Evolutionary conservation across 2,113 vertebrate genomes (phyloP).

Genomic region (Bujurquina vittata): DNA sequence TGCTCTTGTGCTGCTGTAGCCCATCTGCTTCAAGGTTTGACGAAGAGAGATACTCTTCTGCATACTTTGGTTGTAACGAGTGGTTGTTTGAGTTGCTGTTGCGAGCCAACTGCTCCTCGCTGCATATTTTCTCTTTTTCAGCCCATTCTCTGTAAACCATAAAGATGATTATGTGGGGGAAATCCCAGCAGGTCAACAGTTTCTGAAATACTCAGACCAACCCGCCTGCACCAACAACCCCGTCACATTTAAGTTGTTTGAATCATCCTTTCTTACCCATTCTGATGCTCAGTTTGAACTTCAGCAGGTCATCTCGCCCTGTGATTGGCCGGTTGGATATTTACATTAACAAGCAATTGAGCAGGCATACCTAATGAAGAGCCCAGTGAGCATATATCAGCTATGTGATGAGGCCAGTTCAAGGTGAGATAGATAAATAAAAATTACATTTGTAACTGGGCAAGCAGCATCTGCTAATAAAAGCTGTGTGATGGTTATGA

Average conservation of each 20-base stretch:
- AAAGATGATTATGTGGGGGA: neutral
- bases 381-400: neutral
- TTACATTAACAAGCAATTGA: neutral
- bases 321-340: neutral
- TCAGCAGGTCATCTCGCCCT: neutral
- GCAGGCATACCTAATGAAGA: accelerated
- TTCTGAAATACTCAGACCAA: neutral
- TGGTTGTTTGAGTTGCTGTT: neutral
- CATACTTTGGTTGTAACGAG: neutral
- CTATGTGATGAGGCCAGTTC: neutral
- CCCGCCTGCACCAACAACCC: neutral
- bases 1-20: neutral
- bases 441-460: neutral
- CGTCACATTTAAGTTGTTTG: neutral
- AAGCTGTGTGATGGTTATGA: neutral
- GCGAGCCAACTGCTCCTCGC: neutral
- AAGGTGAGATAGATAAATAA: neutral
- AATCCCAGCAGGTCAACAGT: neutral
- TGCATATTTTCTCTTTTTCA: neutral
- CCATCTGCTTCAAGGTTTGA: neutral
- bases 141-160: neutral
- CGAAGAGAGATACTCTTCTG: neutral
- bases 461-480: neutral
- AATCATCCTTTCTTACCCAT: neutral
- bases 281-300: neutral